phyloP scores from a whole-genome alignment of 2,888 invertebrate genomes.

The Eilema caniola region DNA sequence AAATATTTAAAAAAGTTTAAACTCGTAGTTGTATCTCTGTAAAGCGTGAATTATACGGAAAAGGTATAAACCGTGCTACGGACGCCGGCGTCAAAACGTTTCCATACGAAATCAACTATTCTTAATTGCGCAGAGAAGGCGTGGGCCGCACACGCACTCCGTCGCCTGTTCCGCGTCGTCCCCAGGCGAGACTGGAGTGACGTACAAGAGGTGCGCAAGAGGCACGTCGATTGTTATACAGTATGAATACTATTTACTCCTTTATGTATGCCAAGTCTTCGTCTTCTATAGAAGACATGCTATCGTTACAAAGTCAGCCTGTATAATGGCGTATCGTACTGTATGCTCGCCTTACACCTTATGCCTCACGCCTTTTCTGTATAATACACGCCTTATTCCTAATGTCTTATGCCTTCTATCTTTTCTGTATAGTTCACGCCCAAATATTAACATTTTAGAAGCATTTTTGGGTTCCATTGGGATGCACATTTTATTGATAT shows the following conservation, averaged over 20 bases:
- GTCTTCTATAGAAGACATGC: neutral
- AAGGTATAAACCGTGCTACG: neutral
- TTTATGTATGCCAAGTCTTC: neutral
- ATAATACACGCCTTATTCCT: neutral
- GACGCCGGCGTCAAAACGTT: neutral
- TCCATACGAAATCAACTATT: neutral
- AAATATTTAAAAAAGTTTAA: neutral
- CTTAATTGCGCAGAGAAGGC: neutral
- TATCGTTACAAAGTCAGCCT: neutral
- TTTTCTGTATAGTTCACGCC: neutral
- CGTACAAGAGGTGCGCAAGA: neutral
- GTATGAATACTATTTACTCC: slow-evolving; percentile 3
- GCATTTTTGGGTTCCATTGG: neutral
- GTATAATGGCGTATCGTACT: neutral
- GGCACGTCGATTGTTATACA: slow-evolving; percentile 4
- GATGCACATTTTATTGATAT: neutral
- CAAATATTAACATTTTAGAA: neutral
- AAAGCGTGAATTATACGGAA: neutral
- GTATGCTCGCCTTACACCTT: neutral
- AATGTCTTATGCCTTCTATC: neutral
- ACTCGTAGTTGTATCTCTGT: neutral
- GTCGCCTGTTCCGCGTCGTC: slow-evolving; percentile 1
- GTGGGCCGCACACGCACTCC: neutral
- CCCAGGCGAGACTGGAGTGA: neutral
- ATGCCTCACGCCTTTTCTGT: slow-evolving; percentile 2